Base-by-base conservation (phyloP, 2,113 vertebrate species). In the Vicugna pacos region DNA sequence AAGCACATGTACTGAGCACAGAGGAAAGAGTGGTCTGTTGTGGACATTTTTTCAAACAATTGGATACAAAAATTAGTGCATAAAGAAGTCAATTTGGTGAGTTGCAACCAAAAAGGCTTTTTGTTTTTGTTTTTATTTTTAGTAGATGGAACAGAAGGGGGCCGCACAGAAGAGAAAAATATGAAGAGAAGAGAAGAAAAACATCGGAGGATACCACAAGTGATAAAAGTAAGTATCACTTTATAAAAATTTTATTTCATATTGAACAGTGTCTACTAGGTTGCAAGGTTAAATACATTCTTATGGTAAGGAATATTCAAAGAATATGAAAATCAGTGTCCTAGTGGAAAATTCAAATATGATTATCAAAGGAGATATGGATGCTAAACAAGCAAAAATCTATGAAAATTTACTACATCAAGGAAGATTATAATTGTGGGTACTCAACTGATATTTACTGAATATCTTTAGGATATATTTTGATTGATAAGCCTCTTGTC, bases 341-440 rank as follows among this genome's bases (percentile, higher is more conserved):
- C 72, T 93, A 79, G 58, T 64, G 20, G 77, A 96, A 97, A 96
- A 96, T 89, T 93, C 88, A 96, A 96, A 85, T 64, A 48, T 52
- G 85, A 89, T 94, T 83, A 73, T 46, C 75, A 84, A 72, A 90
- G 58, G 26, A 95, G 75, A 93, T 92, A 87, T 30, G 76, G 28
- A 79, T 46, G 42, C 26, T 87, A 93, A 60, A 38, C 30, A 89
- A 94, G 48, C 86, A 88, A 81, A 96, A 69, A 85, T 38, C 11
- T 65, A 52, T 89, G 64, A 87, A 81, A 80, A 91, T 72, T 72
- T 82, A 46, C 65, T n/a, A 14, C 2, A 62, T 28, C 58, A 56
- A 13, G 22, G 70, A 89, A 83, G 64, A 79, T 83, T 92, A 80
- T n/a, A 67, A 62, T 72, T 88, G 58, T 58, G 46, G 32, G 72